phyloP scores from a whole-genome alignment of 1,140 invertebrate species.

The Fopius arisanus region DNA sequence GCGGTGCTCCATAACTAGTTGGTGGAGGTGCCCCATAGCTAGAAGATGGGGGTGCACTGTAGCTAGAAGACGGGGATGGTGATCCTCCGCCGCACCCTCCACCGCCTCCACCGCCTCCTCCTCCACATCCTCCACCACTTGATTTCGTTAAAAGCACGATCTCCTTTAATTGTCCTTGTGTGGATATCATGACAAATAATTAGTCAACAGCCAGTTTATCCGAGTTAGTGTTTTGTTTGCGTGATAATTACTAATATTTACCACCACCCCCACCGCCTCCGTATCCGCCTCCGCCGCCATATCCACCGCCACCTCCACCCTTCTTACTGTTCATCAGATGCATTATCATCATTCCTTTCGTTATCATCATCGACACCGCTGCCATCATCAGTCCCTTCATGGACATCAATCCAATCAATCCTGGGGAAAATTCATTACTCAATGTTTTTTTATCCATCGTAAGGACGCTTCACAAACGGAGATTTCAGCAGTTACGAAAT shows the following conservation, averaged over 20 bases:
- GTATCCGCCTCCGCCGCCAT: constrained; percentile 48
- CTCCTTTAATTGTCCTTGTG: constrained; percentile 50
- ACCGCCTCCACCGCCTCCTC: constrained; percentile 37
- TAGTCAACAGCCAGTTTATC: constrained; percentile 14
- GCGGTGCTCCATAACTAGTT: constrained; percentile 46
- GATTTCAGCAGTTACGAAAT: too few relatives aligned
- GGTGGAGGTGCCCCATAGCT: constrained; percentile 50
- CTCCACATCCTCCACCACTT: constrained; percentile 39
- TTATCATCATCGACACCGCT: constrained; percentile 68
- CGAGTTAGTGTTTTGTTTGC: constrained; percentile 15
- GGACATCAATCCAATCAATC: constrained; percentile 67
- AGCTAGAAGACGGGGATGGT: constrained; percentile 25
- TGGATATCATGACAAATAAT: constrained; percentile 8
- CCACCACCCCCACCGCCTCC: constrained; percentile 47
- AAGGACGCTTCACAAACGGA: not conserved
- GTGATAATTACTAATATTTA: constrained; percentile 40
- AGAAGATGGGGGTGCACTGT: not conserved
- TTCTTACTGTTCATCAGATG: constrained; percentile 66
- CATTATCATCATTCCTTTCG: constrained; percentile 68
- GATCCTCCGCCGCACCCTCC: constrained; percentile 32
- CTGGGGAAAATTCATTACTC: constrained; percentile 50
- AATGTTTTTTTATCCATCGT: not conserved
- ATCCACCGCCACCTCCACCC: constrained; percentile 56
- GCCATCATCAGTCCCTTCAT: constrained; percentile 70
- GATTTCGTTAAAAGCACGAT: constrained; percentile 56